phyloP scores from a whole-genome alignment of 2,113 vertebrate species.

The Sitta europaea region DNA sequence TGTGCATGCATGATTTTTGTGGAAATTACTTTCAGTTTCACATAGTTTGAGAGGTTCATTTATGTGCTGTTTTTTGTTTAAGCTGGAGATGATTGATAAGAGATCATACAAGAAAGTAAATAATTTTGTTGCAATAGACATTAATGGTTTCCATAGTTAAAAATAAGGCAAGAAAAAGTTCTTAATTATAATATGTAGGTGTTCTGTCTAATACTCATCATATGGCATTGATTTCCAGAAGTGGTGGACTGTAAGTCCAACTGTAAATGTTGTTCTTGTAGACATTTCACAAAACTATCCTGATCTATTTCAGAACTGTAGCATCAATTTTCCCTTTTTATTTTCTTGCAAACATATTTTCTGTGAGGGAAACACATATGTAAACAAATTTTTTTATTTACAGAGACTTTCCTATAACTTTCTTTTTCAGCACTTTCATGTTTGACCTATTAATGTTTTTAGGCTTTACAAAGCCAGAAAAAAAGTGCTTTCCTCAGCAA shows the following conservation, averaged over 20 bases:
- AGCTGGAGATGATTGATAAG: background rate
- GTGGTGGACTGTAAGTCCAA: background rate
- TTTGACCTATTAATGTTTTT: slow-evolving; percentile 77
- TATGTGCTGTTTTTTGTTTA: background rate
- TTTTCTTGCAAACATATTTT: background rate
- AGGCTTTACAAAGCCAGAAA: slow-evolving; percentile 72
- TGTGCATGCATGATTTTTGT: background rate
- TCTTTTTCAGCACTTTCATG: slow-evolving; percentile 59
- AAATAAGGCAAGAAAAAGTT: background rate
- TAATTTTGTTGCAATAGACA: background rate
- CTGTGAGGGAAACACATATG: background rate
- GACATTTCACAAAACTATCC: background rate
- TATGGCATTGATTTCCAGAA: slow-evolving; percentile 19
- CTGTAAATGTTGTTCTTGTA: background rate
- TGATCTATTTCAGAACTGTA: background rate
- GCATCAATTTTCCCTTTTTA: background rate
- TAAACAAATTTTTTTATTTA: slow-evolving; percentile 30
- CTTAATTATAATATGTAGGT: slow-evolving; percentile 10
- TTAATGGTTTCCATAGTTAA: background rate
- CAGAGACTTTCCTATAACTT: slow-evolving; percentile 5
- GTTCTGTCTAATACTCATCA: background rate
- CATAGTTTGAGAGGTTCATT: background rate
- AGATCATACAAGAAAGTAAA: background rate
- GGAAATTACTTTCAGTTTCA: background rate
- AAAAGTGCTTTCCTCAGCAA: slow-evolving; percentile 85